Evolutionary conservation across 2,113 vertebrate species (phyloP).

Genomic region (Hyaena hyaena): DNA sequence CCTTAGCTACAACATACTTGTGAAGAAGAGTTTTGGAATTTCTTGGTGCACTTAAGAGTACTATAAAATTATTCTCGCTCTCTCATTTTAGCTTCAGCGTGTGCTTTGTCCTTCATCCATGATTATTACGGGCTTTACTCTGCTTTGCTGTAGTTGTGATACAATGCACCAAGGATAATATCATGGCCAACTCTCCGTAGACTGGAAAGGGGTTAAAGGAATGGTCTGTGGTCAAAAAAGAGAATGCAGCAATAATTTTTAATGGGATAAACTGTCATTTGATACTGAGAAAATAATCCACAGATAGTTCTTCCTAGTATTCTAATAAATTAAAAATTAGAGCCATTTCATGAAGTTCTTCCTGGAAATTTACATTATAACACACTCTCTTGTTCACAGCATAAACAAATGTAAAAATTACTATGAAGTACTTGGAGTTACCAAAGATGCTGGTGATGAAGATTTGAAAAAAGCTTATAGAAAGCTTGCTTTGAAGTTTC

Average conservation of each 20-base stretch:
- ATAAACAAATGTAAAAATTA: conserved; percentile 99
- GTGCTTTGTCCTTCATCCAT: background rate
- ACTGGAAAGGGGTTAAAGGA: background rate
- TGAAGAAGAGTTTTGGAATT: background rate
- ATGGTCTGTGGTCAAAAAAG: background rate
- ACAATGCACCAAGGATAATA: background rate
- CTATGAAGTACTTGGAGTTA: conserved; percentile 95
- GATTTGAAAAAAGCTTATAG: conserved; percentile 98
- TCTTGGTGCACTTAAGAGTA: background rate
- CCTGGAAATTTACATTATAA: conserved; percentile 58
- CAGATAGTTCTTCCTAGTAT: background rate
- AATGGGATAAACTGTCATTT: background rate
- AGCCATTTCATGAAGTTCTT: conserved; percentile 2
- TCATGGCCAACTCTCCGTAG: background rate
- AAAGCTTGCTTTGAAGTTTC: conserved; percentile 97
- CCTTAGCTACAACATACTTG: background rate
- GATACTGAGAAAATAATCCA: background rate
- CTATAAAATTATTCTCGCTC: background rate
- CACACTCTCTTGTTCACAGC: conserved; percentile 84
- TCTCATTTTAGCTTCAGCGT: background rate
- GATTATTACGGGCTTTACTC: background rate
- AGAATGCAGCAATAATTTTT: background rate
- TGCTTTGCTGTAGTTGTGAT: background rate
- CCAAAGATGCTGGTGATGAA: conserved; percentile 95
- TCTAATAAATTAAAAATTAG: conserved; percentile 12